Evolutionary conservation across 2,797 vertebrate species (phyloP), one percentile per base, ranked within the genome.

Genomic region (Champsocephalus gunnari): DNA sequence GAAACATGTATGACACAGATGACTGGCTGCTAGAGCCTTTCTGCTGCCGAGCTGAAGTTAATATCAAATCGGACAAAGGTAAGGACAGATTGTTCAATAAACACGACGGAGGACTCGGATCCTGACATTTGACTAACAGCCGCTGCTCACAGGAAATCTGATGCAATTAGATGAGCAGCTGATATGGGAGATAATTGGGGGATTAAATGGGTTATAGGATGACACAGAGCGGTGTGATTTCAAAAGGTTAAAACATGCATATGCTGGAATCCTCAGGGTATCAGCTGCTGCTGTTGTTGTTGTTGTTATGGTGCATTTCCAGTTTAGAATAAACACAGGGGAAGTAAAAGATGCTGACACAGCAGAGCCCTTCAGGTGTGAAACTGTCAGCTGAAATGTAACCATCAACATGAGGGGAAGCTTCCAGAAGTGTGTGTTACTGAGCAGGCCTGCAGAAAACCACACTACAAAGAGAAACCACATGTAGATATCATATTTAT

Each of bases 51-150:
- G 50, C 48, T 74, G 51, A 66, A 79, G 73, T 48, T 69, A 77
- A 81, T 48, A 75, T 70, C 43, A 56, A 45, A 79, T 72, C 65
- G 66, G 84, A 78, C 73, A 65, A 72, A 80, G 59, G 71, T 69
- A 41, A 71, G 61, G 62, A 76, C 77, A 84, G 82, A 73, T 73
- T 62, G 69, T 70, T 74, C 61, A 66, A 73, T 79, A 76, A 68
- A 79, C 75, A 75, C 53, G 83, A 76, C 83, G 53, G 77, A n/a
- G 28, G 62, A 28, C 73, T 45, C n/a, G 4, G 66, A 66, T 19
- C 49, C 47, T 85, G 84, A 83, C 77, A 82, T 70, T 62, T 82
- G 61, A 84, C 79, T 75, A 79, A 86, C 79, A 77, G 71, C 61
- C 64, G 51, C 49, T 14, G 64, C 67, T 21, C 56, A 14, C 51